These are phyloP conservation scores for Troides oblongomaculatus DNA, from an alignment of 2,888 invertebrate genomes.

Conservation along the genomic window DNA sequence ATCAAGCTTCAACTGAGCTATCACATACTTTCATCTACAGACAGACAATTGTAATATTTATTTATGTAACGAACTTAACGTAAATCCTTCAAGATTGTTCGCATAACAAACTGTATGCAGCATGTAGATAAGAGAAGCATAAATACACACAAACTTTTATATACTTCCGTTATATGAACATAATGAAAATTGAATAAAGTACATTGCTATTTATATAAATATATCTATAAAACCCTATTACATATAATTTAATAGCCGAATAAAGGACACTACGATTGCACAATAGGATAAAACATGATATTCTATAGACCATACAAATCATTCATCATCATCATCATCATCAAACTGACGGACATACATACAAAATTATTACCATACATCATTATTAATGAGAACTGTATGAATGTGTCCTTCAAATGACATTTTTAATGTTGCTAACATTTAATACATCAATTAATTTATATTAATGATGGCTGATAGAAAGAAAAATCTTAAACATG, in stretches of 20 bases:
- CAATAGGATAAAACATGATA: conserved; percentile 28
- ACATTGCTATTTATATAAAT: conserved; percentile 20
- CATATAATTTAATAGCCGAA: conserved; percentile 23
- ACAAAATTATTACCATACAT: too few relatives aligned
- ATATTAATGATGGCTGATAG: too few relatives aligned
- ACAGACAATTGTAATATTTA: too few relatives aligned
- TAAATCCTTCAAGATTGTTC: neutral
- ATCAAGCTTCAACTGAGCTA: too few relatives aligned
- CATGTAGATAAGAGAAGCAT: conserved; percentile 10
- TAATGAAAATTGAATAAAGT: conserved; percentile 13
- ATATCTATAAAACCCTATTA: conserved; percentile 20
- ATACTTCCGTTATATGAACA: conserved; percentile 14
- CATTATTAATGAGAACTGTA: conserved; percentile 10
- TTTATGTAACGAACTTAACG: too few relatives aligned
- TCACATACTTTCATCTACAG: too few relatives aligned
- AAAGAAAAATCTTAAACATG: too few relatives aligned
- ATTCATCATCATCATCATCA: conserved; percentile 12
- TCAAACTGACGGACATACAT: neutral
- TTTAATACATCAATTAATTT: too few relatives aligned
- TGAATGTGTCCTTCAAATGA: conserved; percentile 2
- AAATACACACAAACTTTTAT: neutral
- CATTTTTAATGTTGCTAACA: too few relatives aligned
- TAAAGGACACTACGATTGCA: conserved; percentile 33
- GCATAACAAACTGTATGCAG: conserved; percentile 3
- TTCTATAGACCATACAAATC: conserved; percentile 13